Evolutionary conservation across 2,888 invertebrate genomes (phyloP).

Genomic region (Gastracanthus pulcherrimus): DNA sequence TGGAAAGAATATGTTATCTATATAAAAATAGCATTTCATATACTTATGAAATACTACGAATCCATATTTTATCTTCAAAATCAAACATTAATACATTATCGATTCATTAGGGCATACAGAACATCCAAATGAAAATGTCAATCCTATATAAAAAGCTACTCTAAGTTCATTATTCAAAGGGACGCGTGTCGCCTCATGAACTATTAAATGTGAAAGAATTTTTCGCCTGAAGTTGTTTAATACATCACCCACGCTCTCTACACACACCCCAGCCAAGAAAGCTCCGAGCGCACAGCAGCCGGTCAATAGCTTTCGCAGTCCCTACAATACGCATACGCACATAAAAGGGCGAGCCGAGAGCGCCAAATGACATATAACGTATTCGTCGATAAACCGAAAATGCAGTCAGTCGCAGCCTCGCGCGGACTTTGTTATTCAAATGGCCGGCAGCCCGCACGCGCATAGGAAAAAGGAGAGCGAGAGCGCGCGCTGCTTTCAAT

Average conservation of each 20-base stretch:
- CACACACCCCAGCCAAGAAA: not conserved
- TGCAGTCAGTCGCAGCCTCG: slow-evolving; percentile 32
- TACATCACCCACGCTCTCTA: not conserved
- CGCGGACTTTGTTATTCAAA: slow-evolving; percentile 75
- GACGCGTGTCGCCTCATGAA: not conserved
- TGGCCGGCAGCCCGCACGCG: slow-evolving; percentile 50
- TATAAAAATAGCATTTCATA: too few species aligned
- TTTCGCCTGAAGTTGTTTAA: slow-evolving; percentile 15
- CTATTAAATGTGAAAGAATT: not conserved
- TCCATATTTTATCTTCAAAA: too few species aligned
- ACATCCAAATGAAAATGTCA: too few species aligned
- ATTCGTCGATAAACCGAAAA: slow-evolving; percentile 57
- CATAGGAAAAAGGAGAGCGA: not conserved
- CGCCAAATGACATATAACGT: slow-evolving; percentile 16
- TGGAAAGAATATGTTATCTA: too few species aligned
- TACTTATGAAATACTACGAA: too few species aligned
- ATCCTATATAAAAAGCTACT: too few species aligned
- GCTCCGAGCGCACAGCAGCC: not conserved
- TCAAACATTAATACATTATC: too few species aligned
- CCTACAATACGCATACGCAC: not conserved
- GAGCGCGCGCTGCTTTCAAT: slow-evolving; percentile 61
- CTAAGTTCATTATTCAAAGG: too few species aligned
- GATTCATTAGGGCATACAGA: too few species aligned
- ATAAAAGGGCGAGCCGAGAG: slow-evolving; percentile 17
- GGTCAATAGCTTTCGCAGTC: slow-evolving; percentile 29